Base-by-base conservation (phyloP, 2,888 invertebrate species). In the Drosophila pegasa region DNA sequence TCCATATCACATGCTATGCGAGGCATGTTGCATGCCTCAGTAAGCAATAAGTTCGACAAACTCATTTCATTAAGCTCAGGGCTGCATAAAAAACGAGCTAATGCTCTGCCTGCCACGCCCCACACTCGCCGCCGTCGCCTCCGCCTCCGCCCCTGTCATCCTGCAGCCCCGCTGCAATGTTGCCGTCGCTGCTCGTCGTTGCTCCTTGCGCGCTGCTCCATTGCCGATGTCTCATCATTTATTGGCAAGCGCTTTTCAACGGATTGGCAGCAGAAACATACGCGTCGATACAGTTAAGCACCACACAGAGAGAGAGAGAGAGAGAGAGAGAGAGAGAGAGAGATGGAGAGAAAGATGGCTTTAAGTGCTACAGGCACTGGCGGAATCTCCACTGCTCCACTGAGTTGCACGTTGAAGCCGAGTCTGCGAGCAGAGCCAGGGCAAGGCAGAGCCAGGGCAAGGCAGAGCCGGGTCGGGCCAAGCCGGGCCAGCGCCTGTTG, bases 191-290 rank as follows among this genome's bases (percentile, higher is more conserved):
- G 35, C 61, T 40, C 57, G 56, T 40, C 57, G 56, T 40, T 27
- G 45, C 58, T 40, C 54, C 20, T 29, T 63, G 57, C 38, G 59
- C 54, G 48, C 35, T 35, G 41, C 41, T 48, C 38, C 66, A 18
- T 35, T 61, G 64, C 59, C 41, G 80, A 84, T 80, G 79, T 72
- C 81, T 83, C 86, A 80, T 85, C 86, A 83, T 85, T 84, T 83
- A 85, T 84, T 81, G 84, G 81, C 83, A 85, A 84, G 80, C 75
- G 78, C 86, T 83, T 84, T 85, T 83, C 83, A 81, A 70, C 83
- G 75, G 81, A 85, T 81, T 84, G 84, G 75, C 79, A 83, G 69
- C 64, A 78, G 70, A 59, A 71, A 58, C 61, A 75, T 33, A 58
- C 61, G 60, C 74, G 54, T 33, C 62, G 38, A 62, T 55, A 71